These are phyloP conservation scores for Tipula unca DNA, from an alignment of 2,888 invertebrate genomes.

Conservation along the genomic window DNA sequence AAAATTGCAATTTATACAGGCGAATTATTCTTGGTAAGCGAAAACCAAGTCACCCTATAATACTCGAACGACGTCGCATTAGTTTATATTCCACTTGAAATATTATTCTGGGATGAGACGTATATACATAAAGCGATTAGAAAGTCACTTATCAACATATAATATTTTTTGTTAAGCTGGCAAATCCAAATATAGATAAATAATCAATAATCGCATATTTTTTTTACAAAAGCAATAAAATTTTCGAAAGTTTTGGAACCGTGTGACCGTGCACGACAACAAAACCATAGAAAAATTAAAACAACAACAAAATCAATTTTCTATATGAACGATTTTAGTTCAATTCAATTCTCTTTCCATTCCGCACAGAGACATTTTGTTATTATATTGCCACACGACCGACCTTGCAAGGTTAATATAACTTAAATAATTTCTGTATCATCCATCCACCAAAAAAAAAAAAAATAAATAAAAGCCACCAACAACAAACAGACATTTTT, in stretches of 20 bases:
- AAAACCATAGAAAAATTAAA: neutral
- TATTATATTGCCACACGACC: neutral
- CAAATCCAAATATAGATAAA: too few relatives aligned
- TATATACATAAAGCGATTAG: too few relatives aligned
- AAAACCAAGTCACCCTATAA: too few relatives aligned
- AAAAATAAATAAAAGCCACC: neutral
- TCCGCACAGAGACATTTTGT: neutral
- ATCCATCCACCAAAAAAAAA: neutral
- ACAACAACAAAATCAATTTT: neutral
- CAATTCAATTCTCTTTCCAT: neutral
- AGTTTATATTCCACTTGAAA: too few relatives aligned
- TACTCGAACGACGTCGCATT: too few relatives aligned
- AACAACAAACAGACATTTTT: constrained; percentile 14
- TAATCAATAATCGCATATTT: neutral
- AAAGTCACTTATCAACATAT: too few relatives aligned
- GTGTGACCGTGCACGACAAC: neutral
- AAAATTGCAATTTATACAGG: too few relatives aligned
- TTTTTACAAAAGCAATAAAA: neutral
- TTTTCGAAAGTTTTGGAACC: neutral
- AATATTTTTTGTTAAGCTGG: too few relatives aligned
- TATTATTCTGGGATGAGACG: too few relatives aligned
- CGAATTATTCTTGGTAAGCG: too few relatives aligned
- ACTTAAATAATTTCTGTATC: constrained; percentile 4
- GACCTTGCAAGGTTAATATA: constrained; percentile 14
- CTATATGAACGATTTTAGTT: too few relatives aligned